A percentile compares a stretch with the other conserved stretches of the same genome.
Conservation (phyloP, 2,113 vertebrate genomes). For the Hipposideros armiger region DNA sequence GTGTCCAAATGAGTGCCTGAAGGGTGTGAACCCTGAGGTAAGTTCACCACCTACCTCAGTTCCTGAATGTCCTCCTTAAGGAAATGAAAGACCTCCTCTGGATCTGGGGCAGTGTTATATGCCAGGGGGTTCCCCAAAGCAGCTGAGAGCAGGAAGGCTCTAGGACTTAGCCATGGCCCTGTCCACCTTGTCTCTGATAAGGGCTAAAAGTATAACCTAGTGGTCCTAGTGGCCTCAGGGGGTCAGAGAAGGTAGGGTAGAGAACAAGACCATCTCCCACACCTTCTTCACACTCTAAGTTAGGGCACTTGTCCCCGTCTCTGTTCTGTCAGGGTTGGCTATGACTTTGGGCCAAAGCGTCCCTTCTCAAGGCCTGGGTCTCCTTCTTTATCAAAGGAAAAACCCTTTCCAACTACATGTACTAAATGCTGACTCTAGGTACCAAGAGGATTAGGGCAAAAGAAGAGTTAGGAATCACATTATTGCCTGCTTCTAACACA, state of each 20-base stretch:
- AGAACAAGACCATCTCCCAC: neutral
- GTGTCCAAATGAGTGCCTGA: neutral
- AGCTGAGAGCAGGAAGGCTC: neutral
- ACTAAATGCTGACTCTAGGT: constrained; percentile 23
- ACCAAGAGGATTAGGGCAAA: neutral
- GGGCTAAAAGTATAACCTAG: neutral
- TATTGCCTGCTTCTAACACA: neutral
- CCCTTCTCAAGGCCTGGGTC: neutral
- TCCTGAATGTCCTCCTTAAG: constrained; percentile 1
- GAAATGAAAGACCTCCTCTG: neutral
- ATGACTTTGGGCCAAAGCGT: neutral
- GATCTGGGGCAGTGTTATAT: neutral
- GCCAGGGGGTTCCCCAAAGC: neutral
- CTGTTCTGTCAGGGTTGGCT: neutral
- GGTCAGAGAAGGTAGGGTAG: neutral
- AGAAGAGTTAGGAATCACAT: neutral
- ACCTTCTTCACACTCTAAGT: neutral
- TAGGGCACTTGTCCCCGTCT: neutral
- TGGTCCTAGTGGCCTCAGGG: neutral
- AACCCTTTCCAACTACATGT: neutral
- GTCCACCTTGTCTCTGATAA: neutral
- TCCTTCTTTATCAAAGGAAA: constrained; percentile 2
- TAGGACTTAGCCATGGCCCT: neutral
- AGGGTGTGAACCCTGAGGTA: neutral
- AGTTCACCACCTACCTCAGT: neutral